Base-by-base conservation (phyloP, 2,888 invertebrate species). In the Acanthacorydalis orientalis region DNA sequence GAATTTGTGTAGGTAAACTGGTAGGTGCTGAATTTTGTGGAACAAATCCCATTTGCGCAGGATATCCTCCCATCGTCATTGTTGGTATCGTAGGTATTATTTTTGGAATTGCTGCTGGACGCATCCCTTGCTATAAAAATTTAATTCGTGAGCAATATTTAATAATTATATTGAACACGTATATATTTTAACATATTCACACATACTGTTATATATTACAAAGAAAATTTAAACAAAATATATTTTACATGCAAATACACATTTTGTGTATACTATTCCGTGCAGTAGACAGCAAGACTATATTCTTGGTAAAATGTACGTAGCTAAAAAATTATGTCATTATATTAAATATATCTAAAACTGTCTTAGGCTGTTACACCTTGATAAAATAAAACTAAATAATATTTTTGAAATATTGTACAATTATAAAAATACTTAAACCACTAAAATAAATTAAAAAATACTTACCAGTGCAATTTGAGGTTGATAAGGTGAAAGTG, bases 391-490 rank as follows among this genome's bases (percentile, higher is more conserved):
- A 31, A 14, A 11, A 33, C 4, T 11, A 33, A 12, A 34, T 14
- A 44, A 34, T 33, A n/a, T 14, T 43, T 31, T 16, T 12, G 23
- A 9, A 16, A 12, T 11, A 14, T 4, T 11, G 23, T 16, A 43
- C 23, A 12, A 23, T 15, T 23, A 23, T 6, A 4, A 23, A 23
- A 23, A 4, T 2, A 6, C 6, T 37, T 37, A 1, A 37, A 37
- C 7, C 37, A 14, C 10, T 35, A 12, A 14, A 12, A 12, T 37
- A 42, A n/a, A n/a, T n/a, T n/a, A n/a, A 15, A 16, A 10, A 43
- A 31, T 46, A 51, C 57, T 57, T 56, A 63, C 63, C 61, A 65
- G 59, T 31, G 60, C 61, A 51, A 67, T 56, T 51, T 59, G 60
- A 43, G 61, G 61, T 53, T 47, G 47, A 37, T 60, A 64, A 52